These are phyloP conservation scores for Magallana nippona DNA, from an alignment of 2,888 invertebrate species.

Conservation along the genomic window DNA sequence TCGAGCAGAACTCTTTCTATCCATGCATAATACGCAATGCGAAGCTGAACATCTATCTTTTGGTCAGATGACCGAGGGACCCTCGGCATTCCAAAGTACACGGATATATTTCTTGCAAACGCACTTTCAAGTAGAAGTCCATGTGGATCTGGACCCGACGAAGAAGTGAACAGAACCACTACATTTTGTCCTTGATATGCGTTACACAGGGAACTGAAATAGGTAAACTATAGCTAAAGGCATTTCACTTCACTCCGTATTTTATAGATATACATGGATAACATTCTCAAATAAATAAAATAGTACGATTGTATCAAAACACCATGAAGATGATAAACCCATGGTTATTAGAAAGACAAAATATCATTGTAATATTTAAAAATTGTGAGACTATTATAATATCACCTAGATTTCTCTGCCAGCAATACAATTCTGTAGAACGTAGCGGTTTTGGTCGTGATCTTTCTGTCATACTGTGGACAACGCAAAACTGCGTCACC, in stretches of 20 bases:
- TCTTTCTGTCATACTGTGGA: conserved; percentile 64
- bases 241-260: too few relatives aligned
- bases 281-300: too few relatives aligned
- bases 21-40: conserved; percentile 61
- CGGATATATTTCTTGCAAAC: conserved; percentile 61
- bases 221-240: background rate
- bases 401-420: background rate
- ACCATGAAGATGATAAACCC: too few relatives aligned
- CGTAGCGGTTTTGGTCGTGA: conserved; percentile 59
- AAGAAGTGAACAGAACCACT: conserved; percentile 67
- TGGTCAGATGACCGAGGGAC: conserved; percentile 45
- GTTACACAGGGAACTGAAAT: conserved; percentile 57
- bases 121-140: conserved; percentile 64
- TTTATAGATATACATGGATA: too few relatives aligned
- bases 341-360: too few relatives aligned
- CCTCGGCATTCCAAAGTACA: conserved; percentile 69
- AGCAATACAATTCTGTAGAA: conserved; percentile 68
- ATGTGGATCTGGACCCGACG: conserved; percentile 69
- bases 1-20: conserved; percentile 59
- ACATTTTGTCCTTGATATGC: conserved; percentile 57
- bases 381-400: too few relatives aligned
- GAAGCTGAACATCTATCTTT: conserved; percentile 45
- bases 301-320: too few relatives aligned
- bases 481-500: conserved; percentile 61
- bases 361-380: too few relatives aligned